phyloP scores from a whole-genome alignment of 2,113 vertebrate species.

The Saccopteryx bilineata region DNA sequence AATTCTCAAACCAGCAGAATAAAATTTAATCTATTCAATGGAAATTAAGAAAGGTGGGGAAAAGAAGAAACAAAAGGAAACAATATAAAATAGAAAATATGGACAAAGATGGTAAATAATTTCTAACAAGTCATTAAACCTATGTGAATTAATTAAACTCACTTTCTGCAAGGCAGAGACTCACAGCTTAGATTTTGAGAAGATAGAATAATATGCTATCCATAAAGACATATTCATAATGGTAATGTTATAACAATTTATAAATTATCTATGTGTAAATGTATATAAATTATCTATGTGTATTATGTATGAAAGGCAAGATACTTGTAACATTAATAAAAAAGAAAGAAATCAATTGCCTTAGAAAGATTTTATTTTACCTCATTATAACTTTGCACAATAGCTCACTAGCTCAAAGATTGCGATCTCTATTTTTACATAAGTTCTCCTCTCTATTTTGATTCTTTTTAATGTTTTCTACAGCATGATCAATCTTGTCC shows the following conservation, averaged over 20 bases:
- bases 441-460: not conserved
- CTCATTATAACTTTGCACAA: not conserved
- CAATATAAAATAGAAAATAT: not conserved
- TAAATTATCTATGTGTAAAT: not conserved
- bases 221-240: not conserved
- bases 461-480: not conserved
- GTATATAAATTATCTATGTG: not conserved
- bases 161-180: not conserved
- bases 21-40: not conserved
- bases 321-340: slow-evolving; percentile 11
- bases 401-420: not conserved
- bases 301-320: not conserved
- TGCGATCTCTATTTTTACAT: not conserved
- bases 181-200: slow-evolving; percentile 24
- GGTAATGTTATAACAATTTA: slow-evolving; percentile 15
- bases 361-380: not conserved
- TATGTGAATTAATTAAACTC: not conserved
- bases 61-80: slow-evolving; percentile 32
- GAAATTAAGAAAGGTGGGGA: not conserved
- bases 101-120: not conserved
- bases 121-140: not conserved
- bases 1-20: not conserved
- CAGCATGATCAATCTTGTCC: not conserved
- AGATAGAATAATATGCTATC: not conserved
- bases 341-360: not conserved